phyloP scores from a whole-genome alignment of 2,113 vertebrate species.

The Urocynchramus pylzowi region DNA sequence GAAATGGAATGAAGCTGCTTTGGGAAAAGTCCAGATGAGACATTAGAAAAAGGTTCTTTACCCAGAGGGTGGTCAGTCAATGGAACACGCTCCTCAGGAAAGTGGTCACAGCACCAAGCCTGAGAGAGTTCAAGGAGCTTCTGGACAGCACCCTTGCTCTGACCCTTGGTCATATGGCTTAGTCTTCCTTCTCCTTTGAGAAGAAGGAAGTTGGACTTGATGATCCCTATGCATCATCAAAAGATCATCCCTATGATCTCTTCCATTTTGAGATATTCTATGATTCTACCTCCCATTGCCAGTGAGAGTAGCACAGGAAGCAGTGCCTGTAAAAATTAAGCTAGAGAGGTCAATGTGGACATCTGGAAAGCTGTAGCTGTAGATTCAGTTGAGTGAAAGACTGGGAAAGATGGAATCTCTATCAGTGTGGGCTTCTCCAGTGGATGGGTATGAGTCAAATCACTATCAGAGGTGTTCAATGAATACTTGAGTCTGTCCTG shows the following conservation, averaged over 20 bases:
- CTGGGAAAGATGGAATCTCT: neutral
- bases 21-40: neutral
- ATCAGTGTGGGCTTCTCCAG: neutral
- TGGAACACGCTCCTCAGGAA: neutral
- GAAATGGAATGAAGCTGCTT: neutral
- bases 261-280: neutral
- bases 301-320: neutral
- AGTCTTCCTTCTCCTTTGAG: neutral
- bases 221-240: neutral
- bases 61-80: rapidly evolving
- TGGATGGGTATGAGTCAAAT: neutral
- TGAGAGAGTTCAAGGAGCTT: neutral
- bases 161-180: neutral
- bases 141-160: rapidly evolving
- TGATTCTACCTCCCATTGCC: neutral
- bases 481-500: neutral
- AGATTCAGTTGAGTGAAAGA: neutral
- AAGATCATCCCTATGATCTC: too few relatives aligned
- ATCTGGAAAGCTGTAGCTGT: neutral
- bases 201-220: neutral
- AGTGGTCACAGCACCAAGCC: neutral
- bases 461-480: neutral
- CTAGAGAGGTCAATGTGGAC: neutral
- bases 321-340: neutral
- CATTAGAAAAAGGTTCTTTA: neutral